A percentile compares a stretch with the other conserved stretches of the same genome.
phyloP scores from a whole-genome alignment of 1,140 invertebrate genomes.

The Tribolium castaneum region DNA sequence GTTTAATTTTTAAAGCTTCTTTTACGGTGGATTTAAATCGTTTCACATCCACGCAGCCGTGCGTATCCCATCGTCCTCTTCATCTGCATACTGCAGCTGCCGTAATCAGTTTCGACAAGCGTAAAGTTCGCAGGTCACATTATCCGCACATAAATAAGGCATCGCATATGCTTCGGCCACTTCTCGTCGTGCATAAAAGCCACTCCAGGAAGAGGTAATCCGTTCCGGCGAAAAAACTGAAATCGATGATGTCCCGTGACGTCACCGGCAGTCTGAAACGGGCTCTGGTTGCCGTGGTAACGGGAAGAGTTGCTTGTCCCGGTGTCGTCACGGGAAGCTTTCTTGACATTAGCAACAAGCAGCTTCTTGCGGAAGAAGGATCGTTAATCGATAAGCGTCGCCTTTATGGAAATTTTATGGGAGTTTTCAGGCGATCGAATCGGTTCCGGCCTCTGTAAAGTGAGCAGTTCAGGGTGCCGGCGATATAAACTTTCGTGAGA shows the following conservation, averaged over 20 bases:
- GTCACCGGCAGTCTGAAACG: constrained; percentile 44
- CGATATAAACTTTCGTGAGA: constrained; percentile 30
- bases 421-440: constrained; percentile 14
- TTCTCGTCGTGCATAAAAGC: background rate
- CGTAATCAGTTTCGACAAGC: constrained; percentile 17
- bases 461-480: constrained; percentile 1
- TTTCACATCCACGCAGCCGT: background rate
- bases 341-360: constrained; percentile 13
- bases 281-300: constrained; percentile 45
- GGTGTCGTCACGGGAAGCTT: constrained; percentile 37
- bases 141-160: constrained; percentile 25
- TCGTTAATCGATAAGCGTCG: background rate
- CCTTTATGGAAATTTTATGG: background rate
- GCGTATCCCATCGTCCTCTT: background rate
- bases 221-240: constrained; percentile 41
- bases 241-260: constrained; percentile 47
- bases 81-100: constrained; percentile 7
- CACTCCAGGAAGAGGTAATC: background rate
- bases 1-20: background rate
- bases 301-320: constrained; percentile 32
- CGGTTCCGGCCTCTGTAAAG: constrained; percentile 3
- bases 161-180: background rate
- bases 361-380: constrained; percentile 19
- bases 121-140: constrained; percentile 29
- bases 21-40: background rate